phyloP scores from a whole-genome alignment of 1,140 invertebrate genomes.

The Heliconius congener region DNA sequence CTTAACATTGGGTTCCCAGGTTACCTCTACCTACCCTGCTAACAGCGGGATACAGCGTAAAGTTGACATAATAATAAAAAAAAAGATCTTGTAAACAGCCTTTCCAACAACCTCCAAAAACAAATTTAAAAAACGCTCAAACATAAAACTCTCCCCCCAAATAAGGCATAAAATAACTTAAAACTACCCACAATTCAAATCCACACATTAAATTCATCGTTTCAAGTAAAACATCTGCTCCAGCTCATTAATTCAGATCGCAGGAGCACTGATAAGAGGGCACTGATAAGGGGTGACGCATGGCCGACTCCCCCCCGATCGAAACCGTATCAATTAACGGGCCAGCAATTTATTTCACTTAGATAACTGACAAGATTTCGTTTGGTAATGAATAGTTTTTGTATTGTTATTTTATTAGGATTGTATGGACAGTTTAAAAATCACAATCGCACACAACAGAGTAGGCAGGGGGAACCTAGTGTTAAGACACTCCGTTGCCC shows the following conservation, averaged over 20 bases:
- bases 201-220: slow-evolving; percentile 1
- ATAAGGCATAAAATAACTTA: not conserved
- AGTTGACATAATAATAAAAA: no score
- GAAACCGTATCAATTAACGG: slow-evolving; percentile 47
- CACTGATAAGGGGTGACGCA: slow-evolving; percentile 47
- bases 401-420: slow-evolving; percentile 1
- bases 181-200: not conserved
- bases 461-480: no score
- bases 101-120: no score
- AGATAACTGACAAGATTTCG: slow-evolving; percentile 50
- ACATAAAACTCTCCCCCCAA: not conserved
- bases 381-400: slow-evolving; percentile 35
- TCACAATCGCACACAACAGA: no score
- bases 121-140: no score
- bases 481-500: no score
- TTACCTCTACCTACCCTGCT: no score
- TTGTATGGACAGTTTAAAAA: not conserved
- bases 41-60: no score
- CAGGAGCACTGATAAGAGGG: slow-evolving; percentile 12
- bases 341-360: slow-evolving; percentile 45
- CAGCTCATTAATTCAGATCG: slow-evolving; percentile 41
- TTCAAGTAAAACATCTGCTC: slow-evolving; percentile 40
- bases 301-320: slow-evolving; percentile 42
- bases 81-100: no score
- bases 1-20: no score